These are phyloP conservation scores for Thryonomys swinderianus DNA, from an alignment of 2,113 vertebrate species.

Conservation along the genomic window DNA sequence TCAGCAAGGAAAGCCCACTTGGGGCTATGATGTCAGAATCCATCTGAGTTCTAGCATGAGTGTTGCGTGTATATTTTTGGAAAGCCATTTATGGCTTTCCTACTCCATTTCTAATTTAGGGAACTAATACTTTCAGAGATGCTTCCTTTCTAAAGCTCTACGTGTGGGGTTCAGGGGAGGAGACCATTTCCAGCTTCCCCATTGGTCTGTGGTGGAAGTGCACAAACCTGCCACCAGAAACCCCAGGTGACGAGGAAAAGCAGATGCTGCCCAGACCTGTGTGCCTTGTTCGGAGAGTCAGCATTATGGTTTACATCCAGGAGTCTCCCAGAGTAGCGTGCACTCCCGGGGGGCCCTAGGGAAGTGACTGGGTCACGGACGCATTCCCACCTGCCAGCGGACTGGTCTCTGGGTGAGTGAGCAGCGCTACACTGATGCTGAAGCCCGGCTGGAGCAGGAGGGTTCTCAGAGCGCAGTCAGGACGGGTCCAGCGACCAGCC, in stretches of 20 bases:
- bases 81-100: conserved; percentile 43
- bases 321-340: neutral
- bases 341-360: neutral
- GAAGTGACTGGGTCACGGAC: neutral
- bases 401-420: neutral
- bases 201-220: neutral
- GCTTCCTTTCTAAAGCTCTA: conserved; percentile 52
- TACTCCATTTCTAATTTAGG: conserved; percentile 52
- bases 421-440: neutral
- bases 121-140: conserved; percentile 41
- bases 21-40: neutral
- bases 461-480: rapidly evolving
- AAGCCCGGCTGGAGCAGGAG: neutral
- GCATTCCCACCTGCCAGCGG: neutral
- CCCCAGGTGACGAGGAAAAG: neutral
- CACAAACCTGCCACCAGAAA: neutral
- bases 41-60: neutral
- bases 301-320: neutral
- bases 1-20: neutral
- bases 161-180: neutral
- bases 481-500: neutral
- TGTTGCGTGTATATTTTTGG: neutral
- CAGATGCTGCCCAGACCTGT: neutral
- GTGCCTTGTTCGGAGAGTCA: neutral
- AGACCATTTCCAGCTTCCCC: neutral